phyloP scores from a whole-genome alignment of 2,888 invertebrate species.

The Tholera decimalis region DNA sequence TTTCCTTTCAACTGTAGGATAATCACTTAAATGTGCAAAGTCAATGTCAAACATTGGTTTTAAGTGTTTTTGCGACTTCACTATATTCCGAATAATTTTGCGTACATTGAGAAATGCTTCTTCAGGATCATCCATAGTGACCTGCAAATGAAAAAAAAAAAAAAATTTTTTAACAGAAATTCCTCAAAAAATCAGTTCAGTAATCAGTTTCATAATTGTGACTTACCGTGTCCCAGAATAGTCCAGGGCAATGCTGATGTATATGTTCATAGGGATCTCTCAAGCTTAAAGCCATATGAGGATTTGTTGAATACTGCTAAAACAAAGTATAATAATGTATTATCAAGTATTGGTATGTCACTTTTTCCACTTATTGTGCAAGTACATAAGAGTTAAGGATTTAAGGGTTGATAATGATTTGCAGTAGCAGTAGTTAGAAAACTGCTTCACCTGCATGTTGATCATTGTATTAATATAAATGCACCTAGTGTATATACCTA shows the following conservation, averaged over 20 bases:
- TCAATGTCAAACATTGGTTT: slow-evolving; percentile 85
- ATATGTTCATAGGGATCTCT: slow-evolving; percentile 82
- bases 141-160: slow-evolving; percentile 66
- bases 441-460: background rate
- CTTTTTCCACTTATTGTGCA: background rate
- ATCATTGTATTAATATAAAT: no score
- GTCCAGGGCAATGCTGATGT: slow-evolving; percentile 80
- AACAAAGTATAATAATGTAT: slow-evolving; percentile 9
- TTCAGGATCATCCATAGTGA: slow-evolving; percentile 81
- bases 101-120: slow-evolving; percentile 80
- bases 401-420: background rate
- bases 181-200: no score
- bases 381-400: background rate
- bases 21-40: slow-evolving; percentile 74
- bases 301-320: slow-evolving; percentile 52
- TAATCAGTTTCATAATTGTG: no score
- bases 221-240: slow-evolving; percentile 86
- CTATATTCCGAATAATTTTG: slow-evolving; percentile 78
- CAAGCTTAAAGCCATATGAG: slow-evolving; percentile 68
- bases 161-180: no score
- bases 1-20: slow-evolving; percentile 75
- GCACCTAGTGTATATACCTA: no score
- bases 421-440: background rate
- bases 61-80: slow-evolving; percentile 75
- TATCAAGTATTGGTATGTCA: background rate